Conservation (phyloP, 1,140 invertebrate genomes). For the Proctacanthus coquilletti region DNA sequence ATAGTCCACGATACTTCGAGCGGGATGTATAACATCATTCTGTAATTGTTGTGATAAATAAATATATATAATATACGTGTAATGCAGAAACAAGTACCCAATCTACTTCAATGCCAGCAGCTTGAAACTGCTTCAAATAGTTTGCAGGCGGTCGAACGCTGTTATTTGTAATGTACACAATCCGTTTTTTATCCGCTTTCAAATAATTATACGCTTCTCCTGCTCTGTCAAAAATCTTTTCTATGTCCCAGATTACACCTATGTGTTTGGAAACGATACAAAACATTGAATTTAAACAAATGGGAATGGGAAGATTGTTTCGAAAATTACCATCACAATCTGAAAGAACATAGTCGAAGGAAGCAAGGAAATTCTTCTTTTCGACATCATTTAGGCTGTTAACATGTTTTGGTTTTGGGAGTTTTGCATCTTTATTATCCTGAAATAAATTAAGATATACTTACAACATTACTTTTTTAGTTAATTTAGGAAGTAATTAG, state of each 20-base stretch:
- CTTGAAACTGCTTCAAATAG: conserved; percentile 19
- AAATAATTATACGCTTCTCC: conserved; percentile 35
- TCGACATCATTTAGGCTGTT: conserved; percentile 14
- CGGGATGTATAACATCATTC: conserved; percentile 31
- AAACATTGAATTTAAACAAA: not conserved
- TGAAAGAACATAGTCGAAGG: conserved; percentile 29
- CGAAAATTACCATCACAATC: conserved; percentile 30
- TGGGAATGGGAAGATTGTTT: not conserved
- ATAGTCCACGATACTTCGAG: conserved; percentile 28
- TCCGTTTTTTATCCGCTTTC: conserved; percentile 40
- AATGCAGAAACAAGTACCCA: too few relatives aligned
- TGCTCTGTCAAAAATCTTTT: conserved; percentile 31
- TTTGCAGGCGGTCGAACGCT: conserved; percentile 20
- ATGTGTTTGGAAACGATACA: not conserved
- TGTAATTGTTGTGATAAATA: too few relatives aligned
- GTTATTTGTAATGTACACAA: conserved; percentile 56
- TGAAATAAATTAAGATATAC: too few relatives aligned
- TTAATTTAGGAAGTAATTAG: too few relatives aligned
- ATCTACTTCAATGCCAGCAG: conserved; percentile 22
- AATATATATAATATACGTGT: too few relatives aligned
- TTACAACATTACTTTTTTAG: too few relatives aligned
- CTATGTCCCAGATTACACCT: conserved; percentile 40
- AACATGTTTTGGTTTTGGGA: conserved; percentile 13
- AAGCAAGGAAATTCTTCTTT: conserved; percentile 23
- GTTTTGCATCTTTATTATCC: too few relatives aligned